Conservation (phyloP, 2,888 invertebrate species). For the Pemphredon lugubris region DNA sequence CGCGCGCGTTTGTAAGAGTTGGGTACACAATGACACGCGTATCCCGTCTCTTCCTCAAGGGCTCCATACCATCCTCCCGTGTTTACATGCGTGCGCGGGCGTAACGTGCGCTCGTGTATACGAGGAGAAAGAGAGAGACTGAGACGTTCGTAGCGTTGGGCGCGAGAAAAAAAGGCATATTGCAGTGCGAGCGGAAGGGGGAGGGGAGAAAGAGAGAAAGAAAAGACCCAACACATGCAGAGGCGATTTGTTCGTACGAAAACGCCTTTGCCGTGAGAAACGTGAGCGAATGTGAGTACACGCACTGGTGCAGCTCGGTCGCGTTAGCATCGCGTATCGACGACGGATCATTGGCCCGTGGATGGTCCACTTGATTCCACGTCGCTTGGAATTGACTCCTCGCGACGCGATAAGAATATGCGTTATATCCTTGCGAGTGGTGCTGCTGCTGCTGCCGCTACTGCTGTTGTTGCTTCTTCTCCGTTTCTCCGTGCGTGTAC, state of each 20-base stretch:
- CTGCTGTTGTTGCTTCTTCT: no score
- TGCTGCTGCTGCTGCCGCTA: no score
- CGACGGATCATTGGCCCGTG: slow-evolving; percentile 28
- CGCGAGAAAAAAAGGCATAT: slow-evolving; percentile 33
- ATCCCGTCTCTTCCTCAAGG: slow-evolving; percentile 55
- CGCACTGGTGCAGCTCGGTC: slow-evolving; percentile 20
- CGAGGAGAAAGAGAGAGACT: slow-evolving; percentile 10
- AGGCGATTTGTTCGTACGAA: slow-evolving; percentile 19
- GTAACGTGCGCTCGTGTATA: slow-evolving; percentile 50
- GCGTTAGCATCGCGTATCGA: slow-evolving; percentile 27
- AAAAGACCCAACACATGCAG: slow-evolving; percentile 30
- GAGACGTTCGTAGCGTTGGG: slow-evolving; percentile 37
- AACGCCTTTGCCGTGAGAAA: slow-evolving; percentile 37
- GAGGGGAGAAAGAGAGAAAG: slow-evolving; percentile 16
- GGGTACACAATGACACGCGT: slow-evolving; percentile 46
- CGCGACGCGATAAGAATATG: slow-evolving; percentile 67
- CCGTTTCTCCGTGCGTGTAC: slow-evolving; percentile 66
- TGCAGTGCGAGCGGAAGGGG: slow-evolving; percentile 6
- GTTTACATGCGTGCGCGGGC: slow-evolving; percentile 57
- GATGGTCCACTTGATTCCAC: slow-evolving; percentile 26
- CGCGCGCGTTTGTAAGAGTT: no score
- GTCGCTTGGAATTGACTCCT: slow-evolving; percentile 19
- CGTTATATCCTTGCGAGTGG: slow-evolving; percentile 70
- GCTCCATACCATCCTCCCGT: slow-evolving; percentile 50
- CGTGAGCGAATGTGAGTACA: slow-evolving; percentile 24